Evolutionary conservation across 2,797 vertebrate genomes (phyloP), one percentile per base, ranked within the genome.

Genomic region (Amniataba percoides): DNA sequence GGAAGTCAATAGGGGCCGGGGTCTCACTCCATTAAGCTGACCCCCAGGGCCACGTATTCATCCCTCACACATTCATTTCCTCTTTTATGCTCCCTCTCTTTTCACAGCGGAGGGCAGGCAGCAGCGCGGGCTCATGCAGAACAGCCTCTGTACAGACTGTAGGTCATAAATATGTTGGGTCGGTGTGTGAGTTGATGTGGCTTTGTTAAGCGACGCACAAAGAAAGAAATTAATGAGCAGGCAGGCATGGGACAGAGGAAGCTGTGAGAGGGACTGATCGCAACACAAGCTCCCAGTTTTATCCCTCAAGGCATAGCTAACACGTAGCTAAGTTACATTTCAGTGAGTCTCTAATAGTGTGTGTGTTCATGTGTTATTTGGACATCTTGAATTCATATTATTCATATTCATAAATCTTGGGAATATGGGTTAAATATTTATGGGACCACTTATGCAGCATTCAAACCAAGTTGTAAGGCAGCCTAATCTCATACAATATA

Each of bases 21-120:
- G 95, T 97, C 96, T 94, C 96, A 99, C 97, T 98, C 97, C 97
- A 99, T 99, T 99, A 99, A 99, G 96, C 96, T 98, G 97, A 99
- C 98, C 98, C 96, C 96, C 80, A 93, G 95, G 95, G 95, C 95
- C 96, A 97, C 95, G 96, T 97, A 98, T 98, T 99, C 97, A 97
- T 96, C 94, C 96, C 94, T 95, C 96, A 95, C 97, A 96, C 97
- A 97, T 97, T 98, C 96, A 97, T 96, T 97, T 97, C 96, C 96
- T 96, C 96, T 94, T 98, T 99, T 97, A 97, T 97, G 95, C 95
- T 94, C 77, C 71, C 93, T 95, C 95, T 95, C 96, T 93, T 97
- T 97, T 98, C 96, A 97, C 95, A 93, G 92, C 83, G 84, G 93
- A 95, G 95, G 95, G 94, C 95, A 95, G 95, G 96, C 95, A 89